Evolutionary conservation across 2,888 invertebrate genomes (phyloP).

Genomic region (Spisula subtruncata): DNA sequence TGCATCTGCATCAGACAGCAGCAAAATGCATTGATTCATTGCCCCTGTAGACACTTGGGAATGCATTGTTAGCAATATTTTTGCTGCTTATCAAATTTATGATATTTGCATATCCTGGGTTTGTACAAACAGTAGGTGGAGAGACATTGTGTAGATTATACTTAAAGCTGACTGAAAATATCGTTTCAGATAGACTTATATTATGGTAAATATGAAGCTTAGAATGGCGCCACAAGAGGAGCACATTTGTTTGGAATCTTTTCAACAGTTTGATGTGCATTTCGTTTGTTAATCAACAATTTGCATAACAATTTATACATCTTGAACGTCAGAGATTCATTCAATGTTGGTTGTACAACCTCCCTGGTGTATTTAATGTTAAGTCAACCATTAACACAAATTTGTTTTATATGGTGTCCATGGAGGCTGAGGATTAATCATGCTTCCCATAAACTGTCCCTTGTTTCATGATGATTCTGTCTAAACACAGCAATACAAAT

Average conservation of each 20-base stretch:
- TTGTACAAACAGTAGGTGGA: neutral
- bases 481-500: neutral
- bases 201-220: neutral
- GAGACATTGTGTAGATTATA: neutral
- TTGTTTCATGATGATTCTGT: neutral
- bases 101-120: neutral
- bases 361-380: neutral
- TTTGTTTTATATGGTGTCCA: neutral
- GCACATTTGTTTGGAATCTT: neutral
- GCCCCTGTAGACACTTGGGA: neutral
- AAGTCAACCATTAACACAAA: neutral
- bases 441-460: neutral
- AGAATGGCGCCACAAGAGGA: neutral
- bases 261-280: neutral
- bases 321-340: neutral
- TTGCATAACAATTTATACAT: constrained; percentile 8
- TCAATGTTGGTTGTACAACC: neutral
- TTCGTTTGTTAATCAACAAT: constrained; percentile 3
- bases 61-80: neutral
- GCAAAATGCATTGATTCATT: neutral
- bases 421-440: neutral
- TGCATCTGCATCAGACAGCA: neutral
- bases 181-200: neutral
- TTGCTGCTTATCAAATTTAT: neutral
- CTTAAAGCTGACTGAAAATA: neutral